Evolutionary conservation across 2,797 vertebrate species (phyloP).

Genomic region (Gallinago solitaria): DNA sequence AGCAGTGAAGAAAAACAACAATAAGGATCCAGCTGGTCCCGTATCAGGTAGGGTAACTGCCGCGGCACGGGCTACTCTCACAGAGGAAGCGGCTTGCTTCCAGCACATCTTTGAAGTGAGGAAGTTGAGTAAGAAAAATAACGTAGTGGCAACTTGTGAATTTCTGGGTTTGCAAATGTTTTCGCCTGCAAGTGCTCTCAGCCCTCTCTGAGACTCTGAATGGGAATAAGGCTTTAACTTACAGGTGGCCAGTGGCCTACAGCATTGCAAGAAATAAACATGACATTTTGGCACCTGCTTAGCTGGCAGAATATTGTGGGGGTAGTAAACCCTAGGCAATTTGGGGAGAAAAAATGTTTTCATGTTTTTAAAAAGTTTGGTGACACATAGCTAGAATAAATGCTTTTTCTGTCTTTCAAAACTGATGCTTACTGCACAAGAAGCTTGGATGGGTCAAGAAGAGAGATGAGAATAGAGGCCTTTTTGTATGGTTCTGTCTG

Average conservation of each 20-base stretch:
- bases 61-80: accelerated
- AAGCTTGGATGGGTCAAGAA: not conserved
- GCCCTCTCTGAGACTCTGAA: not conserved
- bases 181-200: not conserved
- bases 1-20: not conserved
- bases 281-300: not conserved
- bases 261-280: not conserved
- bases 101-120: not conserved
- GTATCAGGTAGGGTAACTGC: not conserved
- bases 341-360: not conserved
- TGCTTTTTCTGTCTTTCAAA: not conserved
- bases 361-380: not conserved
- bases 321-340: not conserved
- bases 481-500: not conserved
- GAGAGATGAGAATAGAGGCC: not conserved
- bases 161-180: not conserved
- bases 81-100: not conserved
- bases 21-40: not conserved
- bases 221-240: not conserved
- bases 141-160: not conserved
- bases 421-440: not conserved
- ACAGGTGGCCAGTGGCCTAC: no score
- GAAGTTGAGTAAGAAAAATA: not conserved
- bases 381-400: no score
- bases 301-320: not conserved